Evolutionary conservation across 2,113 vertebrate genomes (phyloP), one percentile per base, ranked within the genome.

Genomic region (Zeus faber): DNA sequence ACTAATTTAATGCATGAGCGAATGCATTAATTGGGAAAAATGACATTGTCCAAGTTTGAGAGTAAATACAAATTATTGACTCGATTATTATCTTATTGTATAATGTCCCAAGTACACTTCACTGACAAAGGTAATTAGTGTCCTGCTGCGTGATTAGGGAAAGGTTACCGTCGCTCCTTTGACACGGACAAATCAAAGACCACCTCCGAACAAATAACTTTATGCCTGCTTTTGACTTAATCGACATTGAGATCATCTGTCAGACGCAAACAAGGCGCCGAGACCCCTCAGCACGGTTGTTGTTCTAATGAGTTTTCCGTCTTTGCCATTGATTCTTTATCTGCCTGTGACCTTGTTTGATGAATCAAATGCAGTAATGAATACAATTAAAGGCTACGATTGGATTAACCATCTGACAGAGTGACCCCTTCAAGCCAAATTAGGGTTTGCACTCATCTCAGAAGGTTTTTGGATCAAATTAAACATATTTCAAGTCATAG

Each of bases 61-160:
- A 87, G 83, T 86, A 88, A 86, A 89, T 87, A 84, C 75, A 87
- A 90, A 88, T 89, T 83, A 90, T 86, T 87, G 84, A 87, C 83
- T 87, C 84, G 67, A 86, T 90, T 85, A 87, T 85, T 87, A 70
- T 84, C 84, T 88, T 81, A 88, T 87, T 88, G 71, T 83, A 79
- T 89, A 84, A 83, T 87, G 85, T 85, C 72, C 83, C 80, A 84
- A 84, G 75, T 81, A 83, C 82, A 85, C 83, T 84, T 85, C 68
- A 85, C 70, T 89, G 86, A 85, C 86, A 84, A 83, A 84, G 70
- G 65, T 81, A 89, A 88, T 89, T 89, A 87, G 75, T 73, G 62
- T 80, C 71, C 64, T 70, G 52, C 57, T 67, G 74, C 76, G 62
- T 68, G 62, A 75, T 74, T 71, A 65, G 65, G 4, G 49, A 84